Conservation (phyloP, 2,888 invertebrate genomes). For the Pandemis corylana region DNA sequence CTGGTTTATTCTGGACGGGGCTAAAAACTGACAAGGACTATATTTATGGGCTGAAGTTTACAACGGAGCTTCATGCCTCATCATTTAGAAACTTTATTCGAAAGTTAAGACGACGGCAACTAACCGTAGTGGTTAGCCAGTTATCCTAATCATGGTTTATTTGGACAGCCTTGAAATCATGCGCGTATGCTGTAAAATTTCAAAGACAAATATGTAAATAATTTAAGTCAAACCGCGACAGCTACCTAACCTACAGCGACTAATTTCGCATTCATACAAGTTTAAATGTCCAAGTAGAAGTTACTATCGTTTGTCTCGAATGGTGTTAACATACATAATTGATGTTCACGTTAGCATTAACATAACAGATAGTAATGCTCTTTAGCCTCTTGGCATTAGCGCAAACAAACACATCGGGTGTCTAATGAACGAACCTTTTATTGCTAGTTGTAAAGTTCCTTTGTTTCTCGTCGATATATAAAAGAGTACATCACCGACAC, state of each 20-base stretch:
- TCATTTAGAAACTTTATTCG: not conserved
- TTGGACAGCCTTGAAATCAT: slow-evolving; percentile 24
- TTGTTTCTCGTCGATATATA: slow-evolving; percentile 27
- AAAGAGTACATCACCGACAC: slow-evolving; percentile 43
- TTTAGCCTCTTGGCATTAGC: slow-evolving; percentile 23
- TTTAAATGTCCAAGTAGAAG: slow-evolving; percentile 14
- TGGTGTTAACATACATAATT: slow-evolving; percentile 38
- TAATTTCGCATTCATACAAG: slow-evolving; percentile 33
- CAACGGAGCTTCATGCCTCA: not conserved
- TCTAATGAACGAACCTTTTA: slow-evolving; percentile 34
- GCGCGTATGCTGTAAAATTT: slow-evolving; percentile 8
- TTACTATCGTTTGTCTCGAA: slow-evolving; percentile 24
- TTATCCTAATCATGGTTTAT: slow-evolving; percentile 17
- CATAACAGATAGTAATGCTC: slow-evolving; percentile 35
- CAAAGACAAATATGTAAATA: slow-evolving; percentile 11
- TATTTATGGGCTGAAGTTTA: slow-evolving; percentile 18
- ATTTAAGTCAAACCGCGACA: slow-evolving; percentile 12
- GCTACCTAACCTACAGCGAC: not conserved
- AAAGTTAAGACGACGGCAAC: not conserved
- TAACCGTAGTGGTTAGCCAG: slow-evolving; percentile 8
- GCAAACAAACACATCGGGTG: slow-evolving; percentile 26
- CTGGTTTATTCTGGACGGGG: slow-evolving; percentile 2
- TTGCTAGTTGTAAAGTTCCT: slow-evolving; percentile 8
- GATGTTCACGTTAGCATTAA: slow-evolving; percentile 30
- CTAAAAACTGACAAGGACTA: slow-evolving; percentile 29